Base-by-base conservation (phyloP, 2,113 vertebrate species). In the Dicaeum eximium region DNA sequence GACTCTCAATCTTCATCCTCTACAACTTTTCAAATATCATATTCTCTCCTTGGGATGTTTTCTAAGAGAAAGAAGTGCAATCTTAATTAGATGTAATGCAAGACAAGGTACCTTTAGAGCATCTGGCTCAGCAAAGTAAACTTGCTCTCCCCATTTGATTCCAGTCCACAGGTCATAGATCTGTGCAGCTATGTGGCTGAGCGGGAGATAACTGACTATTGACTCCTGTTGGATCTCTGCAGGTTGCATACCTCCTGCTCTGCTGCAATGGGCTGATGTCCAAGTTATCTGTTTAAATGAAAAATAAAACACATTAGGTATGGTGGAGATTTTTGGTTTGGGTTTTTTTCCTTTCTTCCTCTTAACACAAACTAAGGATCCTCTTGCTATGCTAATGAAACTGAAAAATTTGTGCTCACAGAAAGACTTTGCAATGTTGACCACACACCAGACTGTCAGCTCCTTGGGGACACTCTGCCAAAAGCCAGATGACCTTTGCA, bases 131-230 rank as follows among this genome's bases (percentile, higher is more conserved):
- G 99, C 99, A 94, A 99, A 99, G 97, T 97, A 98, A 66, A 99
- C 97, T 88, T 98, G 98, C 60, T 98, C 98, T 54, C 99, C 99
- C 98, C 98, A 98, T 84, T 98, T 98, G 95, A 99, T 98, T 40
- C 98, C 98, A 1, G 98, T 98, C 99, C 99, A 99, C 71, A 99
- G 94, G 95, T 99, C 99, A 25, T 98, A 99, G 23, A 99, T 98
- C 96, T 99, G 99, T 5, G 98, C 99, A 4, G 99, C 98, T 22
- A 99, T 98, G 74, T 99, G 99, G 96, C 99, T 99, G 82, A 99
- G 98, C 3, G 99, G 98, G 57, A 99, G 97, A 91, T 99, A 99
- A 94, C 99, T 99, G 91, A 99, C 98, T 21, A 99, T 97, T 7
- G 97, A 97, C 83, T 99, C 99, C 93, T 99, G 99, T 4, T 97